Evolutionary conservation across 1,140 invertebrate species (phyloP).

Genomic region (Drosophila teissieri): DNA sequence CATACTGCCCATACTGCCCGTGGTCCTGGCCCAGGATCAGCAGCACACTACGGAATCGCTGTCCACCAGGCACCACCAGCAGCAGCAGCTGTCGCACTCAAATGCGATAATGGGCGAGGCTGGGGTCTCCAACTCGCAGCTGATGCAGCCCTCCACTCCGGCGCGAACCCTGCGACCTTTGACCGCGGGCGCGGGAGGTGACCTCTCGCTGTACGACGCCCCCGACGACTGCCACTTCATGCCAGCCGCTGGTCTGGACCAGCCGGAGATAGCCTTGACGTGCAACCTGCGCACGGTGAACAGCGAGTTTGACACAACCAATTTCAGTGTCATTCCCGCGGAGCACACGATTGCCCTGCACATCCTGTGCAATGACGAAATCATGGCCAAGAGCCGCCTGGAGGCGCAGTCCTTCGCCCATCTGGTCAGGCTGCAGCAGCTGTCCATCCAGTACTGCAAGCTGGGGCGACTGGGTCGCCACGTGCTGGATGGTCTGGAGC

Average conservation of each 20-base stretch:
- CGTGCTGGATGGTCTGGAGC: constrained; percentile 89
- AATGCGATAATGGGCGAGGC: constrained; percentile 82
- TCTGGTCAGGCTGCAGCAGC: constrained; percentile 90
- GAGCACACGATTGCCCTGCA: constrained; percentile 92
- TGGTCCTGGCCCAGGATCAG: constrained; percentile 33
- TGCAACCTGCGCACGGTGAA: constrained; percentile 92
- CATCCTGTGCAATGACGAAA: constrained; percentile 91
- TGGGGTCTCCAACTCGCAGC: constrained; percentile 71
- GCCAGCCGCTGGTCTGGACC: constrained; percentile 60
- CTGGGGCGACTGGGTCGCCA: constrained; percentile 90
- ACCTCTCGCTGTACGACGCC: constrained; percentile 88
- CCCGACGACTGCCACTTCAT: constrained; percentile 90
- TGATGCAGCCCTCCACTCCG: constrained; percentile 62
- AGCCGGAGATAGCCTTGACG: constrained; percentile 90
- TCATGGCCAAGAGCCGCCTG: constrained; percentile 89
- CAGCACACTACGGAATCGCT: constrained; percentile 35
- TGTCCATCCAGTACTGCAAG: constrained; percentile 94
- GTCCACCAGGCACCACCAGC: constrained; percentile 54
- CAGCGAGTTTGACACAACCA: constrained; percentile 93
- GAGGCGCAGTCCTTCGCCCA: constrained; percentile 92
- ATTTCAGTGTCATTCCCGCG: constrained; percentile 93
- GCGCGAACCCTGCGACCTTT: constrained; percentile 58
- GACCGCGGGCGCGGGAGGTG: constrained; percentile 36
- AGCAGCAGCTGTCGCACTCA: constrained; percentile 69
- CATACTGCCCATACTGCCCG: constrained; percentile 16